Percentiles rank a stretch among this genome's conserved stretches.
phyloP scores from a whole-genome alignment of 1,140 invertebrate genomes.

The Chrysomallon squamiferum region DNA sequence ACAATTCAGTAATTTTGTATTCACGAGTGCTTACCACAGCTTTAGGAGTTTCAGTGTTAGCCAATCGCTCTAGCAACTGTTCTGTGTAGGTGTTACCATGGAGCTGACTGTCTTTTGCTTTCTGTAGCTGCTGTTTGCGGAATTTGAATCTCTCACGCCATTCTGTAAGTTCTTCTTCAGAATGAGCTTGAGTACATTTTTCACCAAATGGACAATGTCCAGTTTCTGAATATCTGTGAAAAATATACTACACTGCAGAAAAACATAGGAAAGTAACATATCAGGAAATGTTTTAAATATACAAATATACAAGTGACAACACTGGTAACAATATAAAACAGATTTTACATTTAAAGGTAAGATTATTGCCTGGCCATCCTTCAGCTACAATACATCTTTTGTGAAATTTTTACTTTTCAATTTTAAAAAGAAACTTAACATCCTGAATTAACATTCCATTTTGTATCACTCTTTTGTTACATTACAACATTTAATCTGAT shows the following conservation, averaged over 20 bases:
- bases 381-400: too few relatives aligned
- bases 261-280: background rate
- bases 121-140: constrained; percentile 68
- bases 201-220: constrained; percentile 73
- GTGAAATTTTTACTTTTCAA: too few relatives aligned
- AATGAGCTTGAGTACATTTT: constrained; percentile 80
- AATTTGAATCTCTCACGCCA: constrained; percentile 79
- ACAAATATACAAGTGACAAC: background rate
- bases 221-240: constrained; percentile 42
- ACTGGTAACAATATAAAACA: background rate
- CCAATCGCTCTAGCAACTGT: constrained; percentile 71
- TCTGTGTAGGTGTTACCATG: constrained; percentile 75
- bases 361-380: too few relatives aligned
- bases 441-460: too few relatives aligned
- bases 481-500: too few relatives aligned
- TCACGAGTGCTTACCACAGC: constrained; percentile 53
- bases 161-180: constrained; percentile 74
- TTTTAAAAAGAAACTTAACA: too few relatives aligned
- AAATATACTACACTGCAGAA: constrained; percentile 1
- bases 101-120: constrained; percentile 73
- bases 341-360: too few relatives aligned
- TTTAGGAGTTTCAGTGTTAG: constrained; percentile 53
- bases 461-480: too few relatives aligned
- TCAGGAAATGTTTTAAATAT: background rate
- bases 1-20: too few relatives aligned